phyloP scores from a whole-genome alignment of 2,113 vertebrate species.

The Chionis minor region DNA sequence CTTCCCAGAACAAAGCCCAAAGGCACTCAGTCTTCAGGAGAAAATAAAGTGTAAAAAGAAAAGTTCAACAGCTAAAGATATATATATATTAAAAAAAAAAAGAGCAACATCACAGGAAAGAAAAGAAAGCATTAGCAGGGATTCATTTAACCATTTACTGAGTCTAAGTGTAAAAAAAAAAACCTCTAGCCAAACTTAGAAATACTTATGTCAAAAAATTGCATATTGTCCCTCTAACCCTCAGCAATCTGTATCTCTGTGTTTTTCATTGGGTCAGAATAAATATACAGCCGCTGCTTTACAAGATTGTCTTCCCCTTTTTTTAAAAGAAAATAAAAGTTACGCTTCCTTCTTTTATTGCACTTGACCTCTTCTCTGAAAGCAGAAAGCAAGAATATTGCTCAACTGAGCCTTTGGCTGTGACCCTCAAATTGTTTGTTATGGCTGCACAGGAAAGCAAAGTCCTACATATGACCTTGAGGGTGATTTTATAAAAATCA shows the following conservation, averaged over 20 bases:
- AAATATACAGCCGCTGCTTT: constrained; percentile 62
- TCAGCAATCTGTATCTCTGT: background rate
- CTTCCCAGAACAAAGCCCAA: background rate
- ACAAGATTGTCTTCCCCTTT: constrained; percentile 18
- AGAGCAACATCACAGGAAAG: background rate
- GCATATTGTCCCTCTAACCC: background rate
- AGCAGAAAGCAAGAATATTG: constrained; percentile 62
- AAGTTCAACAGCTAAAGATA: background rate
- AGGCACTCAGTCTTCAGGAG: rapidly evolving
- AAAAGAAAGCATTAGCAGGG: background rate
- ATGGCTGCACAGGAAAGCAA: constrained; percentile 72
- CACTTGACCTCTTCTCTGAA: constrained; percentile 62
- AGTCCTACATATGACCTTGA: constrained; percentile 73
- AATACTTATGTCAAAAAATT: background rate
- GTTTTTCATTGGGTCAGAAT: constrained; percentile 44
- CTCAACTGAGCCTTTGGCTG: constrained; percentile 51
- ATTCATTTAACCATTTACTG: background rate
- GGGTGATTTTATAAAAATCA: constrained; percentile 78
- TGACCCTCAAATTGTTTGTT: constrained; percentile 75
- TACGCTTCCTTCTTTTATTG: constrained; percentile 63
- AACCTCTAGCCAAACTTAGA: background rate
- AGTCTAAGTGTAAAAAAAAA: background rate
- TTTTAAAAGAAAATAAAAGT: constrained; percentile 34
- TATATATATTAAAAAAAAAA: too few relatives aligned
- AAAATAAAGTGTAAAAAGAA: background rate